A percentile compares a stretch with the other conserved stretches of the same genome.
Conservation (phyloP, 2,797 vertebrate genomes). For the Geotrypetes seraphini region DNA sequence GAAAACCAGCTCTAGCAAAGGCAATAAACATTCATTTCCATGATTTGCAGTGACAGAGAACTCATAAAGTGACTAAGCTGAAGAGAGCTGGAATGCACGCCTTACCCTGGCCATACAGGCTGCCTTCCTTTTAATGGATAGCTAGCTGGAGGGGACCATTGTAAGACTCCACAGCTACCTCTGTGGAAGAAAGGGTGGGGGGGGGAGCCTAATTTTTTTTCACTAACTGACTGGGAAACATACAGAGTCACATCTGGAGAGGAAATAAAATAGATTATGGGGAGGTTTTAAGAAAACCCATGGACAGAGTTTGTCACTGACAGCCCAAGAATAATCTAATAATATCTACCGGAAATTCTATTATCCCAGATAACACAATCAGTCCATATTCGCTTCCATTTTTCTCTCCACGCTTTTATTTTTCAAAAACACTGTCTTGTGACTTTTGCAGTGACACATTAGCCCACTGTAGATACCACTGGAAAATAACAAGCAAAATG, state of each 20-base stretch:
- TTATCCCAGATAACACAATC: constrained; percentile 59
- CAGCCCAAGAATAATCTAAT: constrained; percentile 37
- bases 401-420: constrained; percentile 56
- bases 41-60: too few species aligned
- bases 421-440: constrained; percentile 51
- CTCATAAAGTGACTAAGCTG: too few species aligned
- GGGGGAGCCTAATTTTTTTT: too few species aligned
- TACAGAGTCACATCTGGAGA: accelerated
- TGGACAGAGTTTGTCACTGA: neutral
- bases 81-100: too few species aligned
- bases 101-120: too few species aligned
- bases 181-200: neutral
- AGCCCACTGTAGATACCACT: constrained; percentile 52
- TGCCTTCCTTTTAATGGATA: too few species aligned
- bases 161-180: too few species aligned
- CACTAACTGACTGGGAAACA: neutral
- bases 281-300: neutral
- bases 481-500: constrained; percentile 66
- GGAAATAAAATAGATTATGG: neutral
- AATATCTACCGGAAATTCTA: constrained; percentile 44
- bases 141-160: too few species aligned
- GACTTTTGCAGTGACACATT: constrained; percentile 63
- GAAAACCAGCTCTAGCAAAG: too few species aligned
- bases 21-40: too few species aligned
- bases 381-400: constrained; percentile 63